Percentiles rank a stretch among this genome's conserved stretches.
These are phyloP conservation scores for Scaptomyza montana DNA, from an alignment of 1,140 invertebrate species.

Conservation along the genomic window DNA sequence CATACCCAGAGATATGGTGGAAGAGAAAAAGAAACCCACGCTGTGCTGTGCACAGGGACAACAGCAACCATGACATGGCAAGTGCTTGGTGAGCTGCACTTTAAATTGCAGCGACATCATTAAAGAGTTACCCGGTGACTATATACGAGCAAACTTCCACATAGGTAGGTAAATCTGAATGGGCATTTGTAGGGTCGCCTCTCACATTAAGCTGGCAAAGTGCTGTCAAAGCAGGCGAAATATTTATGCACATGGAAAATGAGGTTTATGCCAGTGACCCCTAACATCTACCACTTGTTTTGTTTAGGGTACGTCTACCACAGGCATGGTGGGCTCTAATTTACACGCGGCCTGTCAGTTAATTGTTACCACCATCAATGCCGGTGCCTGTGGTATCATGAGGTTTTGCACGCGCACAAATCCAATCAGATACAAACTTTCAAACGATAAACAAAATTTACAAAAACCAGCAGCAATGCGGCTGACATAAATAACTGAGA, in stretches of 20 bases:
- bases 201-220: slow-evolving; percentile 68
- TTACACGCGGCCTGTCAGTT: background rate
- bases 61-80: slow-evolving; percentile 13
- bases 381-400: too few relatives aligned
- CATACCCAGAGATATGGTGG: background rate
- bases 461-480: slow-evolving; percentile 18
- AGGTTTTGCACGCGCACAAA: slow-evolving; percentile 7
- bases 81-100: slow-evolving; percentile 30
- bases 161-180: background rate
- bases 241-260: slow-evolving; percentile 56
- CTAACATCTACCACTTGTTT: background rate
- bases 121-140: slow-evolving; percentile 42
- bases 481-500: slow-evolving; percentile 1
- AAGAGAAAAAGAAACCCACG: background rate
- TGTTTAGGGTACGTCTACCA: slow-evolving; percentile 23
- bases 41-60: too few relatives aligned
- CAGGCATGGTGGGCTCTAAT: slow-evolving; percentile 27
- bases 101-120: slow-evolving; percentile 66
- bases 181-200: slow-evolving; percentile 10
- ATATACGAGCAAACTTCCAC: background rate
- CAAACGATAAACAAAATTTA: slow-evolving; percentile 28
- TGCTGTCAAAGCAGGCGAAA: slow-evolving; percentile 63
- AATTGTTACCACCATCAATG: background rate
- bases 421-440: slow-evolving; percentile 43
- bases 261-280: slow-evolving; percentile 13